Percentiles rank a stretch among this genome's conserved stretches.
phyloP scores from a whole-genome alignment of 2,797 vertebrate species.

The Microchirus variegatus region DNA sequence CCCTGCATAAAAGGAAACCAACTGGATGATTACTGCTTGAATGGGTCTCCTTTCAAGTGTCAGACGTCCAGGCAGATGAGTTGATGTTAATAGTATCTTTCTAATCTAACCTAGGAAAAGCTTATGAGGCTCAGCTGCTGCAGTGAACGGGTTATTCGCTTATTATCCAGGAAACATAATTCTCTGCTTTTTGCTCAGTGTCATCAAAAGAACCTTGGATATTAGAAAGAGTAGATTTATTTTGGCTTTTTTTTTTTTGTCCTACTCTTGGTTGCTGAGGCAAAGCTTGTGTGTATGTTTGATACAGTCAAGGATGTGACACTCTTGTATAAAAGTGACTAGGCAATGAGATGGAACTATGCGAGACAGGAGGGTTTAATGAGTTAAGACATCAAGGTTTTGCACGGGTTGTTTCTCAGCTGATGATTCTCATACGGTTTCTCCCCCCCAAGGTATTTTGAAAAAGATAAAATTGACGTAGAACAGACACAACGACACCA shows the following conservation, averaged over 20 bases:
- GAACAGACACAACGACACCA: too few species aligned
- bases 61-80: conserved; percentile 70
- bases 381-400: too few species aligned
- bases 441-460: too few species aligned
- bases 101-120: conserved; percentile 73
- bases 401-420: too few species aligned
- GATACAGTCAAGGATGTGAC: conserved; percentile 56
- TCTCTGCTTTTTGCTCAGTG: conserved; percentile 45
- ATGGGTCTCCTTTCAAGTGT: conserved; percentile 68
- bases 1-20: conserved; percentile 64
- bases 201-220: conserved; percentile 31
- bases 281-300: conserved; percentile 44
- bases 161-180: conserved; percentile 66
- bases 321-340: conserved; percentile 37
- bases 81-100: conserved; percentile 71
- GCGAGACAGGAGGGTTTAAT: not conserved
- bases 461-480: too few species aligned
- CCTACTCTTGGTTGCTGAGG: conserved; percentile 29
- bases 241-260: conserved; percentile 9
- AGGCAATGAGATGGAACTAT: conserved; percentile 31
- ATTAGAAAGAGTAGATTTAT: conserved; percentile 9
- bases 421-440: too few species aligned
- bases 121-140: conserved; percentile 65
- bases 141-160: conserved; percentile 61
- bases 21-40: conserved; percentile 67